These are phyloP conservation scores for Siderastrea radians DNA, from an alignment of 92 coral and sea anemone genomes.

Conservation along the genomic window DNA sequence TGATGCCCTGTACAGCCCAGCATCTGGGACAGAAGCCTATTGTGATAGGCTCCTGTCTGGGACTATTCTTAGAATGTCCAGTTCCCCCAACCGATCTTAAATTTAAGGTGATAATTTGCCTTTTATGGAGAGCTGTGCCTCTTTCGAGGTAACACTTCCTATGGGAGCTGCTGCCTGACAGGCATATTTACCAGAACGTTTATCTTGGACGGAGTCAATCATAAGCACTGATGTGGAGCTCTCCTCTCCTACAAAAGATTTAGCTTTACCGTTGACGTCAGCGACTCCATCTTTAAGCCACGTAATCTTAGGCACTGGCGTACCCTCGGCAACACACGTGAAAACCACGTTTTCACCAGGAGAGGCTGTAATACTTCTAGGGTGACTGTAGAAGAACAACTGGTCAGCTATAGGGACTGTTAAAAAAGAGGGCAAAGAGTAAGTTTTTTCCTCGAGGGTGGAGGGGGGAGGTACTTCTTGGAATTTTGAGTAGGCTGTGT, in stretches of 20 bases:
- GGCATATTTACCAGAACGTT: conserved; percentile 17
- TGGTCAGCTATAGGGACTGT: no score
- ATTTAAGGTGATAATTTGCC: neutral
- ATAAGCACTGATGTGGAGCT: conserved; percentile 17
- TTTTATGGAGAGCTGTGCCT: conserved; percentile 12
- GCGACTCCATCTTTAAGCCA: conserved; percentile 54
- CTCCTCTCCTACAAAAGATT: neutral
- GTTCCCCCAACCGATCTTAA: no score
- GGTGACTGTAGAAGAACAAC: neutral
- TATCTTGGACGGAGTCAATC: conserved; percentile 10
- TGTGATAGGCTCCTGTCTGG: no score
- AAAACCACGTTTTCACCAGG: conserved; percentile 40
- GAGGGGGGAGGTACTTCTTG: no score
- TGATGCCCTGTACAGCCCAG: no score
- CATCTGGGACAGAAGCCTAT: no score
- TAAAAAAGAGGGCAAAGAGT: no score
- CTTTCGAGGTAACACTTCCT: conserved; percentile 11
- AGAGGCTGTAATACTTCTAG: conserved; percentile 5
- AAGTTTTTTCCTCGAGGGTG: no score
- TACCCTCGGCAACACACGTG: conserved; percentile 47
- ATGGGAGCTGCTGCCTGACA: conserved; percentile 19
- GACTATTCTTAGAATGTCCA: neutral
- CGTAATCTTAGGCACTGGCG: conserved; percentile 48
- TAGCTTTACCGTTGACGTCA: conserved; percentile 1
- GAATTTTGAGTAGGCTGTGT: no score